Evolutionary conservation across 2,113 vertebrate species (phyloP).

Genomic region (Tachycineta bicolor): DNA sequence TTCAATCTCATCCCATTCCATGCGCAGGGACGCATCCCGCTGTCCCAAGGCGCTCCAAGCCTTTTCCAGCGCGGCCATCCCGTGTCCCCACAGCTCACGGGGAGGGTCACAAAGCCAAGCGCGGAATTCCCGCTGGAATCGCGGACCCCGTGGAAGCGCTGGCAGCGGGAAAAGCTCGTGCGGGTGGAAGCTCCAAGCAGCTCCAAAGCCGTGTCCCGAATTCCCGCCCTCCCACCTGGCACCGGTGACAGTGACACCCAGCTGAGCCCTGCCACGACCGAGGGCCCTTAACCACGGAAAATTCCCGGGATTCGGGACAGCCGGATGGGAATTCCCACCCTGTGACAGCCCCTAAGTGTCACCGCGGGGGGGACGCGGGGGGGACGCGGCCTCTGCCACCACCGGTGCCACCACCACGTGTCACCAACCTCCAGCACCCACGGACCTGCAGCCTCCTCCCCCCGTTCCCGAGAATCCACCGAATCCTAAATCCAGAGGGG

Average conservation of each 20-base stretch:
- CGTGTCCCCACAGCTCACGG: accelerated
- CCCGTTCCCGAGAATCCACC: too few relatives aligned
- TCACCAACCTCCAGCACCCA: background rate
- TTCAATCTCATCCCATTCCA: background rate
- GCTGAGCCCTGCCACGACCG: background rate
- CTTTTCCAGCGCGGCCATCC: accelerated
- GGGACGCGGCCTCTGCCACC: accelerated
- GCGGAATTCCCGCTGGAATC: accelerated
- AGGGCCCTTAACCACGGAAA: accelerated
- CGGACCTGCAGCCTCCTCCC: accelerated
- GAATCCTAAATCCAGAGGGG: background rate
- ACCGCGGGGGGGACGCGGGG: accelerated
- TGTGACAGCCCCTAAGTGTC: background rate
- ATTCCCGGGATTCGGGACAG: background rate
- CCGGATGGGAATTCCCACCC: background rate
- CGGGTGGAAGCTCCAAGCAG: background rate
- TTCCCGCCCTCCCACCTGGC: accelerated
- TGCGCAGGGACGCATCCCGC: background rate
- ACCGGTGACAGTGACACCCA: background rate
- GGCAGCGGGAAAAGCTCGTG: background rate
- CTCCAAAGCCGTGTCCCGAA: accelerated
- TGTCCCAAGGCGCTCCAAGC: background rate
- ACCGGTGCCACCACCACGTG: accelerated
- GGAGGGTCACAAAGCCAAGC: accelerated
- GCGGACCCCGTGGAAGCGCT: accelerated